A percentile compares a stretch with the other conserved stretches of the same genome.
Evolutionary conservation across 2,797 vertebrate genomes (phyloP).

Genomic region (Pangasius macronema): DNA sequence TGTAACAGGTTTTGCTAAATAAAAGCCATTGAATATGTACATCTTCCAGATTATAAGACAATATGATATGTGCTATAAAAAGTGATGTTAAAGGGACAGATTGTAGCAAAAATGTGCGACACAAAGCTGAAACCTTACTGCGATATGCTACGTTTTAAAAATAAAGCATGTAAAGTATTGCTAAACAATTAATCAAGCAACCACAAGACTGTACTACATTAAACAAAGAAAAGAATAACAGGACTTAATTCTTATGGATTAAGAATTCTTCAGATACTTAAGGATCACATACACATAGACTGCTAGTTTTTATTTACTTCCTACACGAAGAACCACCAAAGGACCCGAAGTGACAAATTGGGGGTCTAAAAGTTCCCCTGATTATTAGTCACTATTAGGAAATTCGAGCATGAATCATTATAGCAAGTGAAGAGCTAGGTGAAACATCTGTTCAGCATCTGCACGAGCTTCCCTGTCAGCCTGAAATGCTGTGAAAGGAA

Average conservation of each 20-base stretch:
- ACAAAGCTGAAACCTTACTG: not conserved
- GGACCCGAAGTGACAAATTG: not conserved
- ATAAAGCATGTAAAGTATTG: not conserved
- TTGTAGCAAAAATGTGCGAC: not conserved
- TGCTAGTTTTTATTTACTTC: not conserved
- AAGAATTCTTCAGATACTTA: not conserved
- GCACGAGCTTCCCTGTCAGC: not conserved
- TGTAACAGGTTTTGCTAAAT: not conserved
- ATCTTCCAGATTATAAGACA: not conserved
- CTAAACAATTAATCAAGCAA: not conserved
- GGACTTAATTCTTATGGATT: not conserved
- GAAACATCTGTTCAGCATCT: conserved; percentile 29
- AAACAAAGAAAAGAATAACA: not conserved
- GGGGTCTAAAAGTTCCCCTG: not conserved
- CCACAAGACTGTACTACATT: not conserved
- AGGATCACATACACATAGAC: not conserved
- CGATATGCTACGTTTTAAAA: not conserved
- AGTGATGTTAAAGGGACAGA: not conserved
- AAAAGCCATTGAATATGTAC: not conserved
- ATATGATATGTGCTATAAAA: too few relatives aligned
- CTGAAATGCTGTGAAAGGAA: not conserved
- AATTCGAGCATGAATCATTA: not conserved
- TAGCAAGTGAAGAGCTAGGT: not conserved
- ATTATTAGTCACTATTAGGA: not conserved
- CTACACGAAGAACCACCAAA: not conserved